Conservation (phyloP, 1,140 invertebrate species). For the Drosophila ogumai region DNA sequence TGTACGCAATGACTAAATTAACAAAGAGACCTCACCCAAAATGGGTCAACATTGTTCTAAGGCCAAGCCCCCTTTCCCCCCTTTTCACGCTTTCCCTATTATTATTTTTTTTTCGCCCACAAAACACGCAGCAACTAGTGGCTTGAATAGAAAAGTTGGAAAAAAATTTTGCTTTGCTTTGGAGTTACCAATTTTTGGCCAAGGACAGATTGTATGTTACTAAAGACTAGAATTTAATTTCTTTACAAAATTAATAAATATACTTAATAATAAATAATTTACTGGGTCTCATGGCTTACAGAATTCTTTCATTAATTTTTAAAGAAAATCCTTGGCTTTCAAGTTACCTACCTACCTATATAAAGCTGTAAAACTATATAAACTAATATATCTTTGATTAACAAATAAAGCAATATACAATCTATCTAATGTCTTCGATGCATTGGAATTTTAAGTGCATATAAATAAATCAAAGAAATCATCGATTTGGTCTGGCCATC, state of each 20-base stretch:
- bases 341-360: too few species aligned
- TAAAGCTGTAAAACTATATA: neutral
- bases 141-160: slow-evolving; percentile 35
- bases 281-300: too few species aligned
- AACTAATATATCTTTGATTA: neutral
- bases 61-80: slow-evolving; percentile 15
- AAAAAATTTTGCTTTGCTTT: slow-evolving; percentile 4
- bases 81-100: neutral
- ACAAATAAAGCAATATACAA: neutral
- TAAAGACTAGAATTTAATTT: neutral
- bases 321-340: too few species aligned
- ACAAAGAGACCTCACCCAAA: slow-evolving; percentile 39
- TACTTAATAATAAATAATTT: too few species aligned
- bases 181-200: slow-evolving; percentile 3
- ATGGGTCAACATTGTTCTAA: slow-evolving; percentile 32
- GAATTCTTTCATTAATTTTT: too few species aligned
- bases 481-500: neutral
- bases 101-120: neutral
- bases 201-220: slow-evolving; percentile 3
- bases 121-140: slow-evolving; percentile 34
- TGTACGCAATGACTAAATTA: slow-evolving; percentile 64
- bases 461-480: slow-evolving; percentile 3
- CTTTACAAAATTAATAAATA: neutral
- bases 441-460: neutral
- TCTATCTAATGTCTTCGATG: neutral